phyloP scores from a whole-genome alignment of 2,888 invertebrate species.

The Tipula confusa region DNA sequence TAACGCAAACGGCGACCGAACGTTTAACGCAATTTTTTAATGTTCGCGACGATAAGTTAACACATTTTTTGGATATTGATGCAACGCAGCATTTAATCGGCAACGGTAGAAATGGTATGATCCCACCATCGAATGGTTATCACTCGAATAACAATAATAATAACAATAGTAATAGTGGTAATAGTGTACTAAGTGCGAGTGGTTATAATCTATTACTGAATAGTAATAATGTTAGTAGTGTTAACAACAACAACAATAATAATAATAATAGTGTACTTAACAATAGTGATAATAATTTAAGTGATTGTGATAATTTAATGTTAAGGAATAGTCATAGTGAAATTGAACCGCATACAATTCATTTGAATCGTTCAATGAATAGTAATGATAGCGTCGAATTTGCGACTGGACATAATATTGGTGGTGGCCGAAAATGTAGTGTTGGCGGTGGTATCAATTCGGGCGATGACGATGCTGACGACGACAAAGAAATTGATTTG shows the following conservation, averaged over 20 bases:
- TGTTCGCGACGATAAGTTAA: constrained; percentile 39
- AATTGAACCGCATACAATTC: neutral
- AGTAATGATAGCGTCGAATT: neutral
- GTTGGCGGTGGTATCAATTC: constrained; percentile 16
- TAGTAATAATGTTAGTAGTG: neutral
- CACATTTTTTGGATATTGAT: constrained; percentile 34
- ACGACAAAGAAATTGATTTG: constrained; percentile 31
- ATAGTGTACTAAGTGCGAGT: neutral
- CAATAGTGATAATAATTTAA: constrained; percentile 27
- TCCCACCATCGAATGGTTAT: constrained; percentile 14
- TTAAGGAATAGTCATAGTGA: constrained; percentile 6
- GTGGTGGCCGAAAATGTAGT: neutral
- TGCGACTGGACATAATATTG: neutral
- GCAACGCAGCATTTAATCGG: constrained; percentile 31
- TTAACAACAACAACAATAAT: no score
- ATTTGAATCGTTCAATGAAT: neutral
- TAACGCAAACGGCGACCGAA: constrained; percentile 47
- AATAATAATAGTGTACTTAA: neutral
- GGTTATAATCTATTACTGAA: neutral
- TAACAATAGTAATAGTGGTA: neutral
- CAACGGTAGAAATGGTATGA: constrained; percentile 37
- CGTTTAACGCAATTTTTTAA: constrained; percentile 46
- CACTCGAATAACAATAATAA: neutral
- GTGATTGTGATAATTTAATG: constrained; percentile 14
- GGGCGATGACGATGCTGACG: constrained; percentile 20